A percentile compares a stretch with the other conserved stretches of the same genome.
Conservation (phyloP, 2,113 vertebrate genomes). For the Procavia capensis region DNA sequence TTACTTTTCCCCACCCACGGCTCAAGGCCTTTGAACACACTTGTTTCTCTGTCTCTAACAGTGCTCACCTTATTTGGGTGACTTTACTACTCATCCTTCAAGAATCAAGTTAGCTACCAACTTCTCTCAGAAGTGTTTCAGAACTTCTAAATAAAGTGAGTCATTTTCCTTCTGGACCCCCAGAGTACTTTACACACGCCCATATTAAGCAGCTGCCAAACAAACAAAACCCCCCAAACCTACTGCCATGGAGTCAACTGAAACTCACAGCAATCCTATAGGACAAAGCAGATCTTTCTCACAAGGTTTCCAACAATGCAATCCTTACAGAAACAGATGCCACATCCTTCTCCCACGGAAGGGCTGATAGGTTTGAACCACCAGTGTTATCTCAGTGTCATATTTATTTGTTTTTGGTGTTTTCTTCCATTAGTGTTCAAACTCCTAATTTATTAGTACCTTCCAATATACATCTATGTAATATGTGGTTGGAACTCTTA, state of each 20-base stretch:
- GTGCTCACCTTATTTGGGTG: neutral
- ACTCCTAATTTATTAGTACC: neutral
- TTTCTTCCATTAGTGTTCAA: neutral
- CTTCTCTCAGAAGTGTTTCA: neutral
- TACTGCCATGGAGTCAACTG: neutral
- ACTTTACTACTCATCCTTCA: neutral
- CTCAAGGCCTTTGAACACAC: neutral
- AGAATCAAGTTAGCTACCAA: neutral
- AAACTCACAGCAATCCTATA: neutral
- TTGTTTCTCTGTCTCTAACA: neutral
- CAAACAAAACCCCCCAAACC: neutral
- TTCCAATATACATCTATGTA: no score
- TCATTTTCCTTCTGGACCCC: neutral
- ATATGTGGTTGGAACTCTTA: neutral
- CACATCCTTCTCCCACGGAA: neutral
- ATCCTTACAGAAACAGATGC: neutral
- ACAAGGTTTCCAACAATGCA: neutral
- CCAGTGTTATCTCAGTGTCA: neutral
- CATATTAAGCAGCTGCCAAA: neutral
- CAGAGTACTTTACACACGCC: neutral
- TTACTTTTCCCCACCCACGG: neutral
- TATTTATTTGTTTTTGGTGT: neutral
- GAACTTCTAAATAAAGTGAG: constrained; percentile 9
- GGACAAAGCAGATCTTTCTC: neutral
- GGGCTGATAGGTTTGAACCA: neutral